Percentiles rank a stretch among this genome's conserved stretches.
phyloP scores from a whole-genome alignment of 92 coral and sea anemone genomes.

The Umimayanthus chanpuru region DNA sequence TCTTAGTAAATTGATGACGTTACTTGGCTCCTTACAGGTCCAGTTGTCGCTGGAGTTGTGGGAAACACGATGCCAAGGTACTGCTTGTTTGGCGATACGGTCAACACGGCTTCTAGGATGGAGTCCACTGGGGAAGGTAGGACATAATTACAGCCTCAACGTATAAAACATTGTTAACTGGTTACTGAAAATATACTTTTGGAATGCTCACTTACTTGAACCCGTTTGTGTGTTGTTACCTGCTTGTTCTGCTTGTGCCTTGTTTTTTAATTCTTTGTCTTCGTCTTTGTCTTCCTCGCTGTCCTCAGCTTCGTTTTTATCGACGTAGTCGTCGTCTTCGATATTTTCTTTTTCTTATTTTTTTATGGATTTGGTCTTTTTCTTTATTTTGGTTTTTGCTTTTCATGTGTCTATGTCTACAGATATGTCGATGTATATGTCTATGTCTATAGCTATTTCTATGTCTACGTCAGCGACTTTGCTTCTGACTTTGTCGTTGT shows the following conservation, averaged over 20 bases:
- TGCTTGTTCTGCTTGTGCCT: no score
- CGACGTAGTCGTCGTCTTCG: background rate
- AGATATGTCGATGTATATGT: no score
- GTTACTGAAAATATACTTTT: background rate
- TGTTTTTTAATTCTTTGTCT: background rate
- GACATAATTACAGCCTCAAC: no score
- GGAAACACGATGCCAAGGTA: conserved; percentile 44
- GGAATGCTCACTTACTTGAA: background rate
- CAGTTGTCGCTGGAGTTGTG: conserved; percentile 45
- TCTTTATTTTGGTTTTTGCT: background rate
- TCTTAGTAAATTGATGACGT: background rate
- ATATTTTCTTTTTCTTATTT: background rate
- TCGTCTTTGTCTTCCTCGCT: background rate
- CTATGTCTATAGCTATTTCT: no score
- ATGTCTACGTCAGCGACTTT: no score
- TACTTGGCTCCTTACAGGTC: conserved; percentile 1
- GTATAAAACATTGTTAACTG: background rate
- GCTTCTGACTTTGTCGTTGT: no score
- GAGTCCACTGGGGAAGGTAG: conserved; percentile 41
- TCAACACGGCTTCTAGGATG: conserved; percentile 42
- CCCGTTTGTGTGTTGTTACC: background rate
- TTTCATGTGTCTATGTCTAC: background rate
- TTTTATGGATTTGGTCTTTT: no score
- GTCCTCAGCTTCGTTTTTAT: background rate
- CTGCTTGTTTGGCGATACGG: conserved; percentile 42